Evolutionary conservation across 2,113 vertebrate species (phyloP), one percentile per base, ranked within the genome.

Genomic region (Cryptoleucopteryx plumbea): DNA sequence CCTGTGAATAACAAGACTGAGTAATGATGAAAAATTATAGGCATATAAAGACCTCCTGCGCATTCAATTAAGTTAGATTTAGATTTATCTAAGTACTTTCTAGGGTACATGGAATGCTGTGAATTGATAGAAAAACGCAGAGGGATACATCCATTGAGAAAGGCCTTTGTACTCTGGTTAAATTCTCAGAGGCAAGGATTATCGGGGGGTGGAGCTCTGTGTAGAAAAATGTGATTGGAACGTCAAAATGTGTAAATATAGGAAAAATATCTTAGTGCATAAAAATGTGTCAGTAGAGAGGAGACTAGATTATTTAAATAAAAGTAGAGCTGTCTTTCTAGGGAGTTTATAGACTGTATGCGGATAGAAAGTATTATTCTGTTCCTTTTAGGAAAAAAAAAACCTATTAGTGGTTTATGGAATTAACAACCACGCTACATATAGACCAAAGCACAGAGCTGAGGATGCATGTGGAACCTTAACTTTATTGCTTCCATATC

Each of bases 401-500:
- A n/a, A n/a, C 18, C 16, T 38, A 63, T 88, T 91, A 93, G n/a
- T 53, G 58, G 22, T 42, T 89, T 82, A 48, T 50, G 47, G 61
- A 91, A 96, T 83, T 93, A 94, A 53, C 74, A 50, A 42, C 61
- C 68, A 34, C 59, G 20, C 27, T 74, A 36, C 38, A 42, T n/a
- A 42, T 32, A 84, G 79, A 77, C 83, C 27, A 83, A 96, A 66
- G 89, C 47, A 50, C 55, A 62, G 82, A 78, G 45, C 34, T 73
- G 70, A 65, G 62, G 43, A 29, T 78, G 66, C 43, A 16, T 93
- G 84, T 86, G 82, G 77, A 96, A 87, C 73, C 66, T 94, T 83
- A 91, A 93, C 86, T 95, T 94, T 94, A 97, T 96, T 86, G 75
- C 78, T 95, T 97, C 96, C 96, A 90, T 83, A 91, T 92, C 94